Evolutionary conservation across 1,140 invertebrate genomes (phyloP).

Genomic region (Bombus confusus): DNA sequence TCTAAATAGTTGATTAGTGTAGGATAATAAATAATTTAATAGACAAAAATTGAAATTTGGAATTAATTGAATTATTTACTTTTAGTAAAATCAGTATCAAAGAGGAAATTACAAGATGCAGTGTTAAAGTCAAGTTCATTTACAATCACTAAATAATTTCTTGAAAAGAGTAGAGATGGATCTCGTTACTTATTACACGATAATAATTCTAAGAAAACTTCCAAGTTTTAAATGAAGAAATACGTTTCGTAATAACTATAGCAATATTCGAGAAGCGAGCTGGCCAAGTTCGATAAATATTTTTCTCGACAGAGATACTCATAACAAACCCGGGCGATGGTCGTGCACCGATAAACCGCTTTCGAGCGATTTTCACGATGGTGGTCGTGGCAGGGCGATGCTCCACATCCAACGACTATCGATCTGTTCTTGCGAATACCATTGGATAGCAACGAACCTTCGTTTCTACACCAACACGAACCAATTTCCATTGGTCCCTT

Average conservation of each 20-base stretch:
- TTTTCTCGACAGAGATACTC: constrained; percentile 37
- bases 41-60: not conserved
- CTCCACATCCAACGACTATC: constrained; percentile 44
- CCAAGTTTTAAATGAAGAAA: not conserved
- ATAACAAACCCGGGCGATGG: constrained; percentile 17
- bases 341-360: constrained; percentile 43
- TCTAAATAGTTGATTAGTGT: not conserved
- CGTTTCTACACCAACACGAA: constrained; percentile 33
- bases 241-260: not conserved
- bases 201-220: not conserved
- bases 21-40: not conserved
- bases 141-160: not conserved
- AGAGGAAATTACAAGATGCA: not conserved
- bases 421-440: constrained; percentile 32
- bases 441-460: constrained; percentile 40
- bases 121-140: too few species aligned
- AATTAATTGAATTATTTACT: not conserved
- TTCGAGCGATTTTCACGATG: constrained; percentile 40
- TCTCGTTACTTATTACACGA: not conserved
- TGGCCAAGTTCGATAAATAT: constrained; percentile 28
- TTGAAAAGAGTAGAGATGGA: not conserved
- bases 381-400: constrained; percentile 5
- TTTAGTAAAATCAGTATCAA: not conserved
- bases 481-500: constrained; percentile 60
- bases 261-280: not conserved